Percentiles rank a stretch among this genome's conserved stretches.
phyloP scores from a whole-genome alignment of 2,888 invertebrate genomes.

The Netelia fuscicornis region DNA sequence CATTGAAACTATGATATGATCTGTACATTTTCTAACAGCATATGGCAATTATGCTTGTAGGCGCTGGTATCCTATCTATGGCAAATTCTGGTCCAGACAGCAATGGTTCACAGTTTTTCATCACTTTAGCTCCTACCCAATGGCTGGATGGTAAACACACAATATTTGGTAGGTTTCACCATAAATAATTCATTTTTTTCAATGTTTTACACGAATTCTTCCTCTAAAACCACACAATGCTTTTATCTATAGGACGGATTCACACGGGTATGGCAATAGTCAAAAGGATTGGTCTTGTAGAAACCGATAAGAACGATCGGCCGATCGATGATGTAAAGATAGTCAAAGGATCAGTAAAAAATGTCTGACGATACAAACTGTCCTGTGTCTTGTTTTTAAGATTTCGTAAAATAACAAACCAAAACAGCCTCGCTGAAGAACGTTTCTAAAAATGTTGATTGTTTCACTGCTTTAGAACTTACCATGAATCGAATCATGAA shows the following conservation, averaged over 20 bases:
- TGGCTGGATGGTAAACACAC: slow-evolving; percentile 99
- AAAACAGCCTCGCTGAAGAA: too few relatives aligned
- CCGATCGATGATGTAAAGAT: slow-evolving; percentile 96
- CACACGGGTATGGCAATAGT: slow-evolving; percentile 95
- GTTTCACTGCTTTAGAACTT: too few relatives aligned
- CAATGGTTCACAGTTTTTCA: slow-evolving; percentile 99
- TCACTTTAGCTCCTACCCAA: slow-evolving; percentile 97
- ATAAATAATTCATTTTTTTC: slow-evolving; percentile 8
- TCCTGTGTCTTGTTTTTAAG: not conserved
- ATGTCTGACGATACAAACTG: slow-evolving; percentile 76
- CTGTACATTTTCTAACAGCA: not conserved
- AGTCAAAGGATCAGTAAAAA: slow-evolving; percentile 86
- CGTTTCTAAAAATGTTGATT: too few relatives aligned
- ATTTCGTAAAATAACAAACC: not conserved
- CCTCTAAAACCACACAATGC: slow-evolving; percentile 41
- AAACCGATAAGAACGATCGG: slow-evolving; percentile 96
- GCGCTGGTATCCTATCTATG: slow-evolving; percentile 94
- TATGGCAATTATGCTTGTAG: slow-evolving; percentile 78
- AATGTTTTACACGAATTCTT: slow-evolving; percentile 61
- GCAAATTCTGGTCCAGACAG: slow-evolving; percentile 99
- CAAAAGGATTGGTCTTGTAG: slow-evolving; percentile 96
- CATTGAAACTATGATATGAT: not conserved
- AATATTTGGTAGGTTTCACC: slow-evolving; percentile 91
- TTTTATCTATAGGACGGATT: slow-evolving; percentile 87
- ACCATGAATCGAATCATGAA: too few relatives aligned